Conservation (phyloP, 2,888 invertebrate genomes). For the Drosophila neonasuta region DNA sequence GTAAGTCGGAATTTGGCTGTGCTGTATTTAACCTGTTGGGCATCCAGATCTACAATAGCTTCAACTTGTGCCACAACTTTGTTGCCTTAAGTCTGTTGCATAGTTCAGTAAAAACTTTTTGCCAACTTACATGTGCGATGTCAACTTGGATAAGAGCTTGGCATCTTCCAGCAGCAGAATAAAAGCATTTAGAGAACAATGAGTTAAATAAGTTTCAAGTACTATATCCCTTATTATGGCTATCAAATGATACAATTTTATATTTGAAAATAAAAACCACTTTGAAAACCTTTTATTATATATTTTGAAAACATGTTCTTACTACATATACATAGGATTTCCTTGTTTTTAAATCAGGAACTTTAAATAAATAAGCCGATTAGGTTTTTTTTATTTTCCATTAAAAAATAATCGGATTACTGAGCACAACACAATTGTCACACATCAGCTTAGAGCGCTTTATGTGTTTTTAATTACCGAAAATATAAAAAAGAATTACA, state of each 20-base stretch:
- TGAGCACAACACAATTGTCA: slow-evolving; percentile 5
- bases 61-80: slow-evolving; percentile 20
- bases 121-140: slow-evolving; percentile 17
- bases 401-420: slow-evolving; percentile 52
- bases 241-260: slow-evolving; percentile 14
- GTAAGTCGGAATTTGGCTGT: slow-evolving; percentile 32
- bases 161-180: neutral
- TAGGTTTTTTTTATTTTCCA: slow-evolving; percentile 23
- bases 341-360: slow-evolving; percentile 1
- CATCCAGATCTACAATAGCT: slow-evolving; percentile 25
- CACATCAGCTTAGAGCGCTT: slow-evolving; percentile 27
- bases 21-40: slow-evolving; percentile 60
- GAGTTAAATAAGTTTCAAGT: slow-evolving; percentile 33
- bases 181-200: slow-evolving; percentile 17
- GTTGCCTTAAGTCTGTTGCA: slow-evolving; percentile 25
- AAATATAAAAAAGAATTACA: too few species aligned
- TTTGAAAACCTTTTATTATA: neutral
- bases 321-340: neutral
- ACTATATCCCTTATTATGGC: slow-evolving; percentile 21
- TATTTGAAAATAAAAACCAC: slow-evolving; percentile 3
- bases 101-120: slow-evolving; percentile 35
- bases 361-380: slow-evolving; percentile 47
- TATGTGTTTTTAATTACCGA: slow-evolving; percentile 10
- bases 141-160: slow-evolving; percentile 10
- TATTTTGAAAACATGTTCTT: neutral